Base-by-base conservation (phyloP, 2,888 invertebrate genomes). In the Oscheius sp. region DNA sequence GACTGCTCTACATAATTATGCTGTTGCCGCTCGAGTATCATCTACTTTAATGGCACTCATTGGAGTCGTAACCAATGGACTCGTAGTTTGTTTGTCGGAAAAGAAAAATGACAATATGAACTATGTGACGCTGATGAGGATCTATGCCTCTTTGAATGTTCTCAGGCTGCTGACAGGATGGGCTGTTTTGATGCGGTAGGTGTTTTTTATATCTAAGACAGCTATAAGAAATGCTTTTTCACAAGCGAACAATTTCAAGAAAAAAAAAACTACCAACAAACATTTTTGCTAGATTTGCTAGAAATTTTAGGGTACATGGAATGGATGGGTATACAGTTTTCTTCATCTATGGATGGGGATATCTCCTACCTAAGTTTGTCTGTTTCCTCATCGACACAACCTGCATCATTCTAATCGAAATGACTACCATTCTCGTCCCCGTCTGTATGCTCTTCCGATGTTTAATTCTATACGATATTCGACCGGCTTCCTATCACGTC, bases 101-200 rank as follows among this genome's bases (percentile, higher is more conserved):
- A 47, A 47, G 47, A 30, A 33, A 14, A 54, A 54, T 9, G 54
- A 54, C 33, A 30, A 30, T 22, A 30, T 32, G 20, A 32, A 30
- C 54, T 54, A 54, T 30, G 33, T 54, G 32, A 30, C 33, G n/a
- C 54, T 54, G 2, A 54, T 54, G 54, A 54, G 33, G 30, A 32
- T 30, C 2, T 54, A 54, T 33, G 30, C 54, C 17, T 32, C 33
- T 33, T n/a, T 32, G 5, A 54, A 32, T 9, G 22, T 54, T 9
- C 12, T 28, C 17, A 32, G 54, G 3, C 54, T 54, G 2, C 1
- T 33, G 8, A 32, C 32, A 33, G 54, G 54, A 12, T 54, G 14
- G 17, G 33, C 33, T 3, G 54, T n/a, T 8, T 20, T 32, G 6
- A 54, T 32, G 30, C 8, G 33, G 54, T 54, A 17, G 33, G n/a